A percentile compares a stretch with the other conserved stretches of the same genome.
These are phyloP conservation scores for Dunckerocampus dactyliophorus DNA, from an alignment of 2,113 vertebrate genomes.

Conservation along the genomic window DNA sequence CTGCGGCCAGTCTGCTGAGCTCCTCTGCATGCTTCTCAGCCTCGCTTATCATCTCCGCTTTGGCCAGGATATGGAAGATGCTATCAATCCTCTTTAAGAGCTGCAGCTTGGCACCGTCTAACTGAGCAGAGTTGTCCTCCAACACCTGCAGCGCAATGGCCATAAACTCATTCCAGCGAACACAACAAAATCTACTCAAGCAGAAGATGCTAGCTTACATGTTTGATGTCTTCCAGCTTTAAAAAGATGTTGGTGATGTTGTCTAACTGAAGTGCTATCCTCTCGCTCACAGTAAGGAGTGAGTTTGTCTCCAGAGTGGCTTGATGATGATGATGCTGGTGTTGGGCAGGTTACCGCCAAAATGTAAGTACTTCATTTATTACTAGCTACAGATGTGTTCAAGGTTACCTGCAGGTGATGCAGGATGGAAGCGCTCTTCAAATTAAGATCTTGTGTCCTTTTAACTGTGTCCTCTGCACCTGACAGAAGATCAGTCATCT, in stretches of 20 bases:
- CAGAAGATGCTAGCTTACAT: conserved; percentile 13
- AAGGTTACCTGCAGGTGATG: conserved; percentile 47
- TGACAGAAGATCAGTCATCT: conserved; percentile 29
- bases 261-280: conserved; percentile 25
- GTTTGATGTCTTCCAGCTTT: conserved; percentile 31
- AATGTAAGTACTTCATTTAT: too few relatives aligned
- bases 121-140: conserved; percentile 31
- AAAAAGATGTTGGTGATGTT: conserved; percentile 21
- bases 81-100: conserved; percentile 26
- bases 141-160: conserved; percentile 29
- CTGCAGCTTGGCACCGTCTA: conserved; percentile 28
- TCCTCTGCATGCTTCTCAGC: conserved; percentile 48
- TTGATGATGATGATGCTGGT: conserved; percentile 14
- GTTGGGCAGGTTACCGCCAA: too few relatives aligned
- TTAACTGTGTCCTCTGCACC: conserved; percentile 14
- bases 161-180: not conserved
- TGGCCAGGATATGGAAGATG: not conserved
- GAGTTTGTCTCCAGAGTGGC: conserved; percentile 1
- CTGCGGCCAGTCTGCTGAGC: conserved; percentile 25
- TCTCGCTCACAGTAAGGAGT: conserved; percentile 15
- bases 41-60: conserved; percentile 10
- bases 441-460: conserved; percentile 20
- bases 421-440: conserved; percentile 11
- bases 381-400: not conserved
- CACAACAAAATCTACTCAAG: too few relatives aligned